Evolutionary conservation across 37 sponge, comb jelly and placozoan genomes (phyloP).

Genomic region (Hormiphora californensis): DNA sequence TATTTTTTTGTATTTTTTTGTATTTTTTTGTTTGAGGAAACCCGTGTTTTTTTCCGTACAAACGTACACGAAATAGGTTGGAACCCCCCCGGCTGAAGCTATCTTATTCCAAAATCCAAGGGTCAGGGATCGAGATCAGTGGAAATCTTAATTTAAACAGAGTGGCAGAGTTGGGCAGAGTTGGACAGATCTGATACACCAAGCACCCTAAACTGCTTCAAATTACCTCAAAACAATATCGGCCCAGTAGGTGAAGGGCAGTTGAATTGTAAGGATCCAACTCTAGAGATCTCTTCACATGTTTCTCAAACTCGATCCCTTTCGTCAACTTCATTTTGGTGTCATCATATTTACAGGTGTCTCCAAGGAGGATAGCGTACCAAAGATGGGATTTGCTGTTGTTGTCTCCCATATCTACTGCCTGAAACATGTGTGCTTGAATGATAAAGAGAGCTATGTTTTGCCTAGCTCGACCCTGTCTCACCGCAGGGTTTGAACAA

Average conservation of each 20-base stretch:
- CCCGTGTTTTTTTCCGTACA: too few relatives aligned
- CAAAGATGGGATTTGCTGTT: constrained; percentile 28
- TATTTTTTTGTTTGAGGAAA: too few relatives aligned
- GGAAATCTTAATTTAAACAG: too few relatives aligned
- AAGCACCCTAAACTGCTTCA: neutral
- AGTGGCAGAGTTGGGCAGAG: too few relatives aligned
- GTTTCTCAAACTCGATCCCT: constrained; percentile 41
- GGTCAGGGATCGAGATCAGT: too few relatives aligned
- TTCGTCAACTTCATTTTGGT: neutral
- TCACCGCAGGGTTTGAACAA: neutral
- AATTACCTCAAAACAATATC: constrained; percentile 33
- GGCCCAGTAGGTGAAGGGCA: constrained; percentile 9
- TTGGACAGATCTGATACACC: too few relatives aligned
- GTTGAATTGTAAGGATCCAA: constrained; percentile 31
- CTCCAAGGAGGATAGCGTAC: constrained; percentile 48
- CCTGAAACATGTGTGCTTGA: too few relatives aligned
- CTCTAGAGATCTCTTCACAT: neutral
- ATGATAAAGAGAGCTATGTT: neutral
- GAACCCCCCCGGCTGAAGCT: too few relatives aligned
- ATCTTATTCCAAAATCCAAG: too few relatives aligned
- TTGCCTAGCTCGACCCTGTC: neutral
- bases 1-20: too few relatives aligned
- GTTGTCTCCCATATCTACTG: neutral
- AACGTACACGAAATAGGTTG: too few relatives aligned
- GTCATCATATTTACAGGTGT: constrained; percentile 45